Evolutionary conservation across 2,113 vertebrate genomes (phyloP).

Genomic region (Sylvietta virens): DNA sequence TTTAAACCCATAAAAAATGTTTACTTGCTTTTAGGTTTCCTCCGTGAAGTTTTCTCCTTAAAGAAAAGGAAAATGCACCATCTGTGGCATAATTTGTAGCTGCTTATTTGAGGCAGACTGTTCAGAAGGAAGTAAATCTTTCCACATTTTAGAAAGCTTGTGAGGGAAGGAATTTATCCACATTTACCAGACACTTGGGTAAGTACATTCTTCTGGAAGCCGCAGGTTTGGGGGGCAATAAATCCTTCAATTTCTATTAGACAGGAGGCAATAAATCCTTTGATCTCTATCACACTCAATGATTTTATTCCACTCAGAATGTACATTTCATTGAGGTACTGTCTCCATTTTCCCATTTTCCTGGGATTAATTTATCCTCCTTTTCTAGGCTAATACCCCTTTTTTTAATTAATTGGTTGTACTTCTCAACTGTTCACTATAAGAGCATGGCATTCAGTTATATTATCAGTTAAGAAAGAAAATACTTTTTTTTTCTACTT

Average conservation of each 20-base stretch:
- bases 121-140: slow-evolving; percentile 60
- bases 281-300: slow-evolving; percentile 45
- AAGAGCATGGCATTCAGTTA: neutral
- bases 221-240: slow-evolving; percentile 41
- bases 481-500: neutral
- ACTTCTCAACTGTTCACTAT: neutral
- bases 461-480: neutral
- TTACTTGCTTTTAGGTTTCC: neutral
- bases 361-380: neutral
- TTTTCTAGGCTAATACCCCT: neutral
- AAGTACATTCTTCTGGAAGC: slow-evolving; percentile 64
- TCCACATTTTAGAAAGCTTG: slow-evolving; percentile 38
- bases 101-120: slow-evolving; percentile 1
- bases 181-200: slow-evolving; percentile 33
- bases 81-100: slow-evolving; percentile 34
- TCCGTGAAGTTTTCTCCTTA: neutral
- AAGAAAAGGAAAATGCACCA: neutral
- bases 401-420: slow-evolving; percentile 32
- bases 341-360: slow-evolving; percentile 29
- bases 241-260: slow-evolving; percentile 53
- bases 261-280: slow-evolving; percentile 55
- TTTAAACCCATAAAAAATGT: neutral
- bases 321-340: slow-evolving; percentile 6
- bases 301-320: slow-evolving; percentile 27
- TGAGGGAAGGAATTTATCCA: slow-evolving; percentile 42